Conservation (phyloP, 2,113 vertebrate genomes). For the Gymnorhina tibicen region DNA sequence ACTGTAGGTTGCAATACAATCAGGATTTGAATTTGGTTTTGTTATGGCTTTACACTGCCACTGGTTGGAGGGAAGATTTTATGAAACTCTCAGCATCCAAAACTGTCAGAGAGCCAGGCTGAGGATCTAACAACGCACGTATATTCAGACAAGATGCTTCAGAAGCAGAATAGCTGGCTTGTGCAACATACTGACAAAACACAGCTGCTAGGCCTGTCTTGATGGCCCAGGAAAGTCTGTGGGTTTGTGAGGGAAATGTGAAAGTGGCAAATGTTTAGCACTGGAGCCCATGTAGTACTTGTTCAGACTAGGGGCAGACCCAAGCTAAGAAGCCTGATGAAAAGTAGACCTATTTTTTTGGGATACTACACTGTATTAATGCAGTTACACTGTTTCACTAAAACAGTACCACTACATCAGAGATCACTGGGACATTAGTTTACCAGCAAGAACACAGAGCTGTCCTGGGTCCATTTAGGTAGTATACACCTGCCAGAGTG, state of each 20-base stretch:
- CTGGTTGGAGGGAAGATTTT: not conserved
- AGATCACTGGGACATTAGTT: not conserved
- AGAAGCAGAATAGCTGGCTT: not conserved
- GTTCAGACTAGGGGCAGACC: not conserved
- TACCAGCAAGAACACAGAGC: not conserved
- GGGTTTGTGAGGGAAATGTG: not conserved
- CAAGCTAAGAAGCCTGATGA: not conserved
- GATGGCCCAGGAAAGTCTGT: not conserved
- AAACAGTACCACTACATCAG: not conserved
- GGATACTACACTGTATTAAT: not conserved
- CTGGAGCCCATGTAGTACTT: not conserved
- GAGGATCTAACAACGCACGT: not conserved
- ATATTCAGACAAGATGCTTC: not conserved
- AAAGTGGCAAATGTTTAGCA: not conserved
- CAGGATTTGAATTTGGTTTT: not conserved
- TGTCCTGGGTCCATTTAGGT: not conserved
- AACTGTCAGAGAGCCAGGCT: not conserved
- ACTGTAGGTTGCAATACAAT: not conserved
- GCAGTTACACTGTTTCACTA: not conserved
- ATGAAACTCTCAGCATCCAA: not conserved
- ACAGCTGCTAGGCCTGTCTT: not conserved
- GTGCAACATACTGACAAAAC: not conserved
- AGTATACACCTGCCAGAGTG: not conserved
- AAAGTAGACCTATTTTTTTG: not conserved
- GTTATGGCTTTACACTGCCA: not conserved